Evolutionary conservation across 2,797 vertebrate species (phyloP).

Genomic region (Pangasius macronema): DNA sequence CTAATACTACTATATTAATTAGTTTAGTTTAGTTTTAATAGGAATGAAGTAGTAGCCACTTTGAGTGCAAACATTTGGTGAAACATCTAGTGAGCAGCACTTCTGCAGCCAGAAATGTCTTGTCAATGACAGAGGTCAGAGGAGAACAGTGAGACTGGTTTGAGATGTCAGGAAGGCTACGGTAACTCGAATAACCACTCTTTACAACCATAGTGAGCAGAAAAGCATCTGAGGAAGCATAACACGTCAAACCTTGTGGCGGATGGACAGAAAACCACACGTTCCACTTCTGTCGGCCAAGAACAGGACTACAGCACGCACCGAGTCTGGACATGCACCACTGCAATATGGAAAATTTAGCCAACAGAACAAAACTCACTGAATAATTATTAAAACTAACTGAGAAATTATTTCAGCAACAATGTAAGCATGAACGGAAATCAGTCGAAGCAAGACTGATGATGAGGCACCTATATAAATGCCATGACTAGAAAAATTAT

Average conservation of each 20-base stretch:
- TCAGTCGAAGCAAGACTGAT: too few relatives aligned
- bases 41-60: not conserved
- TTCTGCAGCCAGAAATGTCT: not conserved
- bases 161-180: not conserved
- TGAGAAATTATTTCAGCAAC: not conserved
- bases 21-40: too few relatives aligned
- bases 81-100: not conserved
- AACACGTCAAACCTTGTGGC: not conserved
- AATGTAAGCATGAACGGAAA: too few relatives aligned
- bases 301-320: not conserved
- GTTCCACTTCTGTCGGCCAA: not conserved
- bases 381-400: too few relatives aligned
- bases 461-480: too few relatives aligned
- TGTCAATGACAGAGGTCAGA: not conserved
- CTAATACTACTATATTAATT: not conserved
- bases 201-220: not conserved
- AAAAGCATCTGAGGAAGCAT: not conserved
- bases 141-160: not conserved
- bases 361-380: not conserved
- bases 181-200: not conserved
- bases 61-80: not conserved
- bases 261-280: not conserved
- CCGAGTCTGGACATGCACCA: not conserved
- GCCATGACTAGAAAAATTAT: too few relatives aligned
- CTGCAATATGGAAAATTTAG: not conserved